phyloP scores from a whole-genome alignment of 2,888 invertebrate genomes.

The Helobdella robusta region DNA sequence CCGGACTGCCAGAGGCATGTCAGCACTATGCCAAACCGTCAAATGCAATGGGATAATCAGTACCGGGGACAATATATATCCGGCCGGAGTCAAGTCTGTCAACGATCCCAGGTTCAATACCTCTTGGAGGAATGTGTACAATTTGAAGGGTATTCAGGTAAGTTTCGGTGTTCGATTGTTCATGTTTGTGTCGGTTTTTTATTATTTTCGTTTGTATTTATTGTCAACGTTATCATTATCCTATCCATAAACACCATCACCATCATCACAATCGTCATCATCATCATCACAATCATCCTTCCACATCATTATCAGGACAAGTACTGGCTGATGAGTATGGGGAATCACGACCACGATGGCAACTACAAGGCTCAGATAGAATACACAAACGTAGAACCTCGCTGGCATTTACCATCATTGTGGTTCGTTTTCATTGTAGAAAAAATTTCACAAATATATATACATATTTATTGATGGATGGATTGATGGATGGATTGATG shows the following conservation, averaged over 20 bases:
- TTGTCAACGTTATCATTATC: too few relatives aligned
- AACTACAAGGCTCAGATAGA: conserved; percentile 19
- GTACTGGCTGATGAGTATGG: conserved; percentile 27
- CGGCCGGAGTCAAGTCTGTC: conserved; percentile 19
- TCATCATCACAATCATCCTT: not conserved
- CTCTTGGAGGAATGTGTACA: conserved; percentile 24
- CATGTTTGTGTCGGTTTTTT: too few relatives aligned
- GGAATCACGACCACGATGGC: conserved; percentile 28
- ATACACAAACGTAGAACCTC: conserved; percentile 10
- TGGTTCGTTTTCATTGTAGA: too few relatives aligned
- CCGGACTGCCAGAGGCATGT: conserved; percentile 21
- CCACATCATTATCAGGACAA: not conserved
- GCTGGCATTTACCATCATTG: conserved; percentile 23
- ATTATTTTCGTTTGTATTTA: too few relatives aligned
- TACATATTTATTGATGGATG: too few relatives aligned
- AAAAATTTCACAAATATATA: too few relatives aligned
- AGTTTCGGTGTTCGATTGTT: not conserved
- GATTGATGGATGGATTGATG: too few relatives aligned
- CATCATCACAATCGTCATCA: too few relatives aligned
- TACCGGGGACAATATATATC: conserved; percentile 32
- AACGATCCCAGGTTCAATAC: conserved; percentile 25
- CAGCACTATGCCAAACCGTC: conserved; percentile 19
- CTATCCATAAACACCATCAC: too few relatives aligned
- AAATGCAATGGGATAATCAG: conserved; percentile 22
- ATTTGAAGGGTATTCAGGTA: conserved; percentile 4